Percentiles rank a stretch among this genome's conserved stretches.
Conservation (phyloP, 2,797 vertebrate species). For the Tapera naevia region DNA sequence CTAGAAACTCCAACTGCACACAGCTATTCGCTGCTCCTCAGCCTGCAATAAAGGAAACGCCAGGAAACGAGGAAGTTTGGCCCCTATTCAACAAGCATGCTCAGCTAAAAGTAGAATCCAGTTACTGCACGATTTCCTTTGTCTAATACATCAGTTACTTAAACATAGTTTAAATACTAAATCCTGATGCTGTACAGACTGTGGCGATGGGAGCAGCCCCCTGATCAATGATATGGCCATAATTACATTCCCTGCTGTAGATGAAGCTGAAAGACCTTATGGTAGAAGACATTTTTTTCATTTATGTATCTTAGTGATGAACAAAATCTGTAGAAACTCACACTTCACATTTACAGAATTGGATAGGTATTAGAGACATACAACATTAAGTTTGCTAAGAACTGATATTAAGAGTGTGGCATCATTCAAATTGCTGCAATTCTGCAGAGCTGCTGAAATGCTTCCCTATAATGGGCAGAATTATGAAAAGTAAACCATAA, state of each 20-base stretch:
- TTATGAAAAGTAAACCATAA: slow-evolving; percentile 11
- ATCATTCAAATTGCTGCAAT: neutral
- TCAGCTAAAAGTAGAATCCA: slow-evolving; percentile 51
- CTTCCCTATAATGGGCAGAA: neutral
- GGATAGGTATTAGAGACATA: neutral
- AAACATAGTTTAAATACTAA: slow-evolving; percentile 24
- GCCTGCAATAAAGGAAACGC: slow-evolving; percentile 42
- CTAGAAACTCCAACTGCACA: slow-evolving; percentile 53
- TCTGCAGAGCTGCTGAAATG: slow-evolving; percentile 27
- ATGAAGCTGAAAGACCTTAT: slow-evolving; percentile 1
- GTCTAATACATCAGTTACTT: slow-evolving; percentile 37
- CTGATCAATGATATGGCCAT: neutral
- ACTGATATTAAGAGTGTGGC: neutral
- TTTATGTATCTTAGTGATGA: neutral
- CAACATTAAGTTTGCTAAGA: slow-evolving; percentile 22
- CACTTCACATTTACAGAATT: neutral
- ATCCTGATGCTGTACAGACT: neutral
- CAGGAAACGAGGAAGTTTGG: slow-evolving; percentile 44
- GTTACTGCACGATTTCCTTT: slow-evolving; percentile 42
- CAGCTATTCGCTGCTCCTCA: slow-evolving; percentile 6
- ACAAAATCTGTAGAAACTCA: neutral
- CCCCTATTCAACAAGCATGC: slow-evolving; percentile 31
- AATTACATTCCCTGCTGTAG: slow-evolving; percentile 2
- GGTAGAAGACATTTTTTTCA: neutral
- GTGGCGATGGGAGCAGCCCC: neutral